phyloP scores from a whole-genome alignment of 1,140 invertebrate species.

The Brachionus angularis region DNA sequence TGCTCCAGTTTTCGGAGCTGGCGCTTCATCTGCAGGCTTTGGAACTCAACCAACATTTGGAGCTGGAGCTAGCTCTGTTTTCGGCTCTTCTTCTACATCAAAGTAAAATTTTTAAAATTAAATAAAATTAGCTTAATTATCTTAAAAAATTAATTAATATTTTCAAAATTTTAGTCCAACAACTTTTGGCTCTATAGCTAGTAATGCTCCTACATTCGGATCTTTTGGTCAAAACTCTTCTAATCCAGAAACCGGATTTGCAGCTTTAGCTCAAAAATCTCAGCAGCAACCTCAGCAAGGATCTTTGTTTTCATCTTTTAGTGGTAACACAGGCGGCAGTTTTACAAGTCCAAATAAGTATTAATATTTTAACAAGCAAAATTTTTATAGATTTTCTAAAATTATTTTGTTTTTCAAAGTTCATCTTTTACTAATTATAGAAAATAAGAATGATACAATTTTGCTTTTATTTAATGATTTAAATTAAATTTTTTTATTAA shows the following conservation, averaged over 20 bases:
- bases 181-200: neutral
- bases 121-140: too few relatives aligned
- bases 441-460: constrained; percentile 3
- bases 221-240: neutral
- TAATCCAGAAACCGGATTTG: constrained; percentile 2
- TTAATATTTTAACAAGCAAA: too few relatives aligned
- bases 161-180: neutral
- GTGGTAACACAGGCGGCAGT: too few relatives aligned
- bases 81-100: neutral
- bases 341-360: too few relatives aligned
- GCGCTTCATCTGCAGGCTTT: constrained; percentile 4
- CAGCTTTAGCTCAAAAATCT: constrained; percentile 1
- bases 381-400: too few relatives aligned
- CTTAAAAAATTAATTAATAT: neutral
- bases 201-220: neutral
- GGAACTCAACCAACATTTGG: neutral
- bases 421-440: constrained; percentile 17
- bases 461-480: neutral
- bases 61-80: neutral
- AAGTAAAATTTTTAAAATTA: neutral
- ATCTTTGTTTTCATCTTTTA: neutral
- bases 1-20: neutral
- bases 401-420: too few relatives aligned
- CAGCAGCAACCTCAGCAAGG: constrained; percentile 2
- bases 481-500: too few relatives aligned